These are phyloP conservation scores for Corythornis cristatus DNA, from an alignment of 2,113 vertebrate species.

Conservation along the genomic window DNA sequence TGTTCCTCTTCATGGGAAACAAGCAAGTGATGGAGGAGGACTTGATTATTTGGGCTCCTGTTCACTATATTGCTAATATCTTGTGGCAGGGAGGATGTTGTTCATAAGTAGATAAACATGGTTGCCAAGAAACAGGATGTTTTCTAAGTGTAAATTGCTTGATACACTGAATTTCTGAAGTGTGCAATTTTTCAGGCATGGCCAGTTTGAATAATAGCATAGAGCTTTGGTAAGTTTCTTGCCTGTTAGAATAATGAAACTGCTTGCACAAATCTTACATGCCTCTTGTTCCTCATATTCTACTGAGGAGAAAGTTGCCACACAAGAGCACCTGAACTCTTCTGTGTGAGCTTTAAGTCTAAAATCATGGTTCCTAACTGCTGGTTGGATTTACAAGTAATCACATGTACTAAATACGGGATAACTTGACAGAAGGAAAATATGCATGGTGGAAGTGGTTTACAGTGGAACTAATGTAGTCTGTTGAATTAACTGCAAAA, in stretches of 20 bases:
- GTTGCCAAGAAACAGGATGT: not conserved
- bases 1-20: not conserved
- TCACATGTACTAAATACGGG: slow-evolving; percentile 55
- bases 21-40: not conserved
- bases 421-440: slow-evolving; percentile 42
- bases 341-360: not conserved
- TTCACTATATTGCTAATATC: not conserved
- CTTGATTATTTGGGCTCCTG: not conserved
- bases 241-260: not conserved
- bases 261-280: not conserved
- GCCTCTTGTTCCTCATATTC: not conserved
- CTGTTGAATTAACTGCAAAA: slow-evolving; percentile 54
- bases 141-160: not conserved
- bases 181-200: not conserved
- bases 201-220: not conserved
- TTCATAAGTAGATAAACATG: not conserved
- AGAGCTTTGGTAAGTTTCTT: not conserved
- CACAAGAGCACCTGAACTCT: not conserved
- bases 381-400: slow-evolving; percentile 74
- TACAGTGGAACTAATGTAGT: slow-evolving; percentile 69
- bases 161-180: not conserved
- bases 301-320: not conserved
- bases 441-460: slow-evolving; percentile 53
- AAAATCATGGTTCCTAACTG: not conserved
- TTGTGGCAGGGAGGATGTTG: not conserved